Base-by-base conservation (phyloP, 2,113 vertebrate genomes). In the Urocitellus parryii region DNA sequence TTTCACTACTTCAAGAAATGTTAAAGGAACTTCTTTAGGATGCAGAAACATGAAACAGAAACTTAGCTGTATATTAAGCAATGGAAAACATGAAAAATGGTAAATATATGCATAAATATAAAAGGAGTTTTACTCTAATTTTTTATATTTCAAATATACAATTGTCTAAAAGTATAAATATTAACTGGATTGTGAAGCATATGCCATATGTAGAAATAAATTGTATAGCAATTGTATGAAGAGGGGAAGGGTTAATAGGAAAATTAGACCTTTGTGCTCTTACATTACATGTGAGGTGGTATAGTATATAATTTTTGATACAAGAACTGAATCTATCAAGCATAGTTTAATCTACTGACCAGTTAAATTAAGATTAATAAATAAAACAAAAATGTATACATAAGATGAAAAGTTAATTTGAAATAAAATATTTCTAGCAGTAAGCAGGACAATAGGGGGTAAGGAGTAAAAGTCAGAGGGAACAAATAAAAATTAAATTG, bases 321-420 rank as follows among this genome's bases (percentile, higher is more conserved):
- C 8, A 8, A 42, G 22, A 1, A 18, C 70, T 78, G 32, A 94
- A 32, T 65, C 72, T 11, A 58, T 6, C 2, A 92, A n/a, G 11
- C 4, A 27, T 32, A 27, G 90, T 92, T 87, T 90, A 82, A 95
- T 77, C 16, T 13, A 2, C 37, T 87, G 9, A 87, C 3, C 3
- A 29, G 63, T 6, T 8, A 83, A n/a, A 37, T 79, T 67, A 78
- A 73, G 80, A 72, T 45, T 76, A 78, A 79, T 61, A 51, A 87
- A 65, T 87, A 53, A 94, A 87, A 88, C 24, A 70, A 94, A 90
- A 94, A 85, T 16, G 1, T 86, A 0, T 39, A 73, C 65, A 67
- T 78, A 77, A 77, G 29, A 92, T 17, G 51, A 17, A 88, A 95
- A 91, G 37, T 65, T 17, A 87, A 39, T 63, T 56, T 82, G 76